phyloP scores from a whole-genome alignment of 1,140 invertebrate genomes.

The Bilobella aurantiaca region DNA sequence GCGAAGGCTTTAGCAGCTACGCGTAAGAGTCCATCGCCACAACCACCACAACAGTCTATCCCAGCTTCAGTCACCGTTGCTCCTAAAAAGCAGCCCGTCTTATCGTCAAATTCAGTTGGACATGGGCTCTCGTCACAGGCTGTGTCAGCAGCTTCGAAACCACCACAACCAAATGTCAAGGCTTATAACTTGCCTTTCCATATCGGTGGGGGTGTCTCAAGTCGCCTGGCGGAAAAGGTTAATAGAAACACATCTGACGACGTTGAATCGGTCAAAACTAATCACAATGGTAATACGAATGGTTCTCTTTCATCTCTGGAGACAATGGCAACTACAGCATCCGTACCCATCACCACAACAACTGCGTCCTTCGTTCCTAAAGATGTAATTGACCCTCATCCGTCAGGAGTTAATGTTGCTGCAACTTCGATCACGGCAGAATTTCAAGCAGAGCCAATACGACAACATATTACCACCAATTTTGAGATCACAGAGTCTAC shows the following conservation, averaged over 20 bases:
- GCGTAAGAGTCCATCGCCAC: background rate
- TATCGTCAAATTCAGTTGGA: no score
- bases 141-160: background rate
- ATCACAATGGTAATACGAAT: background rate
- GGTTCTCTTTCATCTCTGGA: background rate
- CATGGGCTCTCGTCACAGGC: no score
- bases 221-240: constrained; percentile 1
- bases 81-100: background rate
- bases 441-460: background rate
- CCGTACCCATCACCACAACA: background rate
- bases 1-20: constrained; percentile 10
- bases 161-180: background rate
- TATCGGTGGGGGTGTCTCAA: background rate
- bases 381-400: background rate
- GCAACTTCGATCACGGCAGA: background rate
- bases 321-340: background rate
- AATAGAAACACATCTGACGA: background rate
- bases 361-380: background rate
- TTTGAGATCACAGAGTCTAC: background rate
- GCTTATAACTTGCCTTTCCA: constrained; percentile 13
- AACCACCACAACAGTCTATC: background rate
- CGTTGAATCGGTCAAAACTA: no score
- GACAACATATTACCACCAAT: background rate
- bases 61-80: constrained; percentile 2
- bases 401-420: background rate